A percentile compares a stretch with the other conserved stretches of the same genome.
Evolutionary conservation across 2,113 vertebrate genomes (phyloP).

Genomic region (Perca flavescens): DNA sequence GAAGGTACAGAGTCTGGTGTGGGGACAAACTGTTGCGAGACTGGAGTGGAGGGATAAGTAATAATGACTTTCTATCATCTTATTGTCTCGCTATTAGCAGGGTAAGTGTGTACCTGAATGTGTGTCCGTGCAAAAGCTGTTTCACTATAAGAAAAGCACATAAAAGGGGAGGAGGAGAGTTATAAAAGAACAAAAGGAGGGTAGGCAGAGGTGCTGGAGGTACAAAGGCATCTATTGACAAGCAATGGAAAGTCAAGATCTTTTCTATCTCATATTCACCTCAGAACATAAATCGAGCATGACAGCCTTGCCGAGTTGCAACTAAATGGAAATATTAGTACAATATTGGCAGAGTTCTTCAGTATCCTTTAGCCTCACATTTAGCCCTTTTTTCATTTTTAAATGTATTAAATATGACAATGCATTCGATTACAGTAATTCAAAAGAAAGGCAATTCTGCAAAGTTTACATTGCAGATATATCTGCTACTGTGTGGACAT

Average conservation of each 20-base stretch:
- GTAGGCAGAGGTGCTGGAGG: neutral
- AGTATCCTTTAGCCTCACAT: neutral
- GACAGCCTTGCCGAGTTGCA: constrained; percentile 9
- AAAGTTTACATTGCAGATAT: constrained; percentile 7
- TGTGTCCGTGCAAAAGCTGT: neutral
- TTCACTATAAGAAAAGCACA: neutral
- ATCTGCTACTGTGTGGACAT: constrained; percentile 8
- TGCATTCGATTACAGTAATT: constrained; percentile 1
- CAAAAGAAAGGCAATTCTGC: neutral
- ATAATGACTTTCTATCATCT: constrained; percentile 22
- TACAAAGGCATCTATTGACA: constrained; percentile 8
- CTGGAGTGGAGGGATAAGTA: neutral
- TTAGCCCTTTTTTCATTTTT: constrained; percentile 17
- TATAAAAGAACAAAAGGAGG: constrained; percentile 1
- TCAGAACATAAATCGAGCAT: constrained; percentile 12
- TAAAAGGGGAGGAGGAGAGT: neutral
- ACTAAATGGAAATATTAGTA: constrained; percentile 19
- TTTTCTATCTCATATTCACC: constrained; percentile 6
- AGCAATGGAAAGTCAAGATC: neutral
- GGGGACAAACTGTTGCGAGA: constrained; percentile 25
- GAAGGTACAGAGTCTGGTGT: too few relatives aligned
- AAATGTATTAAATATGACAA: constrained; percentile 28
- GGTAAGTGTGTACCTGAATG: neutral
- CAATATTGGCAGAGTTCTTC: constrained; percentile 13
- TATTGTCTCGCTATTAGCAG: neutral